Evolutionary conservation across 2,113 vertebrate genomes (phyloP).

Genomic region (Prietella phreatophila): DNA sequence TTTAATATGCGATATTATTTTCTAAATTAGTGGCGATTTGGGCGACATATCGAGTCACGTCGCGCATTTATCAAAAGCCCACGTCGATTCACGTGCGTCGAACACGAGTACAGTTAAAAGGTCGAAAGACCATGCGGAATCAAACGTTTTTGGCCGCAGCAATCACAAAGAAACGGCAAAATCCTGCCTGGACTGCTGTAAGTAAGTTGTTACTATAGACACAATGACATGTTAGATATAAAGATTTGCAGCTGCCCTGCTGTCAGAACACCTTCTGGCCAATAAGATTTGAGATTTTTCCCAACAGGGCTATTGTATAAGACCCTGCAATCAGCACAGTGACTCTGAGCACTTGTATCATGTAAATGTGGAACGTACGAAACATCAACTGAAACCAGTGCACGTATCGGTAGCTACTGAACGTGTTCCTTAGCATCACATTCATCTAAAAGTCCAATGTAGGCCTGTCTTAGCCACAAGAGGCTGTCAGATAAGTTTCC

Average conservation of each 20-base stretch:
- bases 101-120: too few species aligned
- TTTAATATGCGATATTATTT: too few species aligned
- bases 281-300: not conserved
- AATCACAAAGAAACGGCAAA: too few species aligned
- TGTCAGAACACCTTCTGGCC: not conserved
- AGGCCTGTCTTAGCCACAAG: constrained; percentile 48
- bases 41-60: too few species aligned
- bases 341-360: not conserved
- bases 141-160: too few species aligned
- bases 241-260: not conserved
- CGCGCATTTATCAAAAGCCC: too few species aligned
- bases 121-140: too few species aligned
- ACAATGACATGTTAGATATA: too few species aligned
- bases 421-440: constrained; percentile 16
- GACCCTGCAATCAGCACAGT: not conserved
- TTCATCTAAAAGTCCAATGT: constrained; percentile 38
- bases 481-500: constrained; percentile 40
- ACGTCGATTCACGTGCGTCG: too few species aligned
- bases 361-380: not conserved
- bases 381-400: not conserved
- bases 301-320: not conserved
- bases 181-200: too few species aligned
- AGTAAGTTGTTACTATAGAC: too few species aligned
- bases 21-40: too few species aligned
- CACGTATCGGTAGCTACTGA: not conserved